Percentiles rank a stretch among this genome's conserved stretches.
These are phyloP conservation scores for Corvus cornix DNA, from an alignment of 2,113 vertebrate genomes.

Conservation along the genomic window DNA sequence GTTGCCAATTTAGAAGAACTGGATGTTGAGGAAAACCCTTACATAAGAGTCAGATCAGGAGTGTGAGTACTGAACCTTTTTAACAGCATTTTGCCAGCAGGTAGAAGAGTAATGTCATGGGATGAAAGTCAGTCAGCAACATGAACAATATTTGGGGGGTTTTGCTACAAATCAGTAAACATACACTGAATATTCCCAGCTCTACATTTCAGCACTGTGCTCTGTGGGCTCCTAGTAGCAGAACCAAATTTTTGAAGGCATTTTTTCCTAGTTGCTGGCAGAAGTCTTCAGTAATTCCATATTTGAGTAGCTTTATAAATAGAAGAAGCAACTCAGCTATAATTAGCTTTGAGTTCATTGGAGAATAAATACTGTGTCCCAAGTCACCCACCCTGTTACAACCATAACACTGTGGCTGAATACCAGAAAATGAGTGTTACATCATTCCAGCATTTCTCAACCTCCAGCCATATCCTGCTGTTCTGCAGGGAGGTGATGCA, in stretches of 20 bases:
- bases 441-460: not conserved
- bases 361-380: not conserved
- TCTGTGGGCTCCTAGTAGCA: not conserved
- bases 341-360: not conserved
- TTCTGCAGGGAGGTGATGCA: not conserved
- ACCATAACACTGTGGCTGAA: not conserved
- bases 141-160: not conserved
- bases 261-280: not conserved
- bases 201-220: not conserved
- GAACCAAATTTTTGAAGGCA: not conserved
- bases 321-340: not conserved
- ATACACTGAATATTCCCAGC: not conserved
- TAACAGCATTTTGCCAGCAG: not conserved
- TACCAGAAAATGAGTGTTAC: not conserved
- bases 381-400: not conserved
- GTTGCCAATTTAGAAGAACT: conserved; percentile 71
- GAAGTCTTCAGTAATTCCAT: not conserved
- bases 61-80: conserved; percentile 72
- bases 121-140: not conserved
- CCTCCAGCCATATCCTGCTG: not conserved
- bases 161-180: not conserved
- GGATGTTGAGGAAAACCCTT: conserved; percentile 66
- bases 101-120: not conserved
- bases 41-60: conserved; percentile 78
- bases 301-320: conserved; percentile 10